A percentile compares a stretch with the other conserved stretches of the same genome.
Evolutionary conservation across 2,888 invertebrate genomes (phyloP).

Genomic region (Dolomedes plantarius): DNA sequence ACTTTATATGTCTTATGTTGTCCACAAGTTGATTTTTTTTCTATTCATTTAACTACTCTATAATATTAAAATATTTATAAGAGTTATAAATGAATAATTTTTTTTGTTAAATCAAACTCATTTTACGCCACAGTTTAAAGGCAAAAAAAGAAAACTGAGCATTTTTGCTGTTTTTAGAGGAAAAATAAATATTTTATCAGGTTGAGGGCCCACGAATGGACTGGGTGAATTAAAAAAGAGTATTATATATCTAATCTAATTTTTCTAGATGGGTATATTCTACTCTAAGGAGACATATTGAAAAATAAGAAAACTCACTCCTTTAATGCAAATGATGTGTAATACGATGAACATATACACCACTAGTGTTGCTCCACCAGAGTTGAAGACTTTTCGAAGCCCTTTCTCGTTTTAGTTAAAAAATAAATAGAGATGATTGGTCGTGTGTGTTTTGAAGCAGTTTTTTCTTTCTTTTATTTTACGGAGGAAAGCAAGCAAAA

Average conservation of each 20-base stretch:
- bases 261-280: neutral
- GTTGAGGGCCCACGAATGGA: neutral
- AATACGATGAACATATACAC: constrained; percentile 6
- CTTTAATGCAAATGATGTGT: constrained; percentile 4
- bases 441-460: too few species aligned
- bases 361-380: neutral
- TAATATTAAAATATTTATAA: too few species aligned
- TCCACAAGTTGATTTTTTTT: too few species aligned
- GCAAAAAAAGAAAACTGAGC: neutral
- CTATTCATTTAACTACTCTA: too few species aligned
- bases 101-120: neutral
- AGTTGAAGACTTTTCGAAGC: neutral
- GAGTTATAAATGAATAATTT: too few species aligned
- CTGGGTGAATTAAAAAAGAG: neutral
- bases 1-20: too few species aligned
- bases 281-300: constrained; percentile 4
- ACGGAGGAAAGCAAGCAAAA: too few species aligned
- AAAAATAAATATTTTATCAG: neutral
- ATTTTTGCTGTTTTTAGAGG: neutral
- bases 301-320: constrained; percentile 9
- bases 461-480: too few species aligned
- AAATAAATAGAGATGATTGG: neutral
- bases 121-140: constrained; percentile 14
- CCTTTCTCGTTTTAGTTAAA: neutral
- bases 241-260: constrained; percentile 3